Base-by-base conservation (phyloP, 2,888 invertebrate genomes). In the Meta bourneti region DNA sequence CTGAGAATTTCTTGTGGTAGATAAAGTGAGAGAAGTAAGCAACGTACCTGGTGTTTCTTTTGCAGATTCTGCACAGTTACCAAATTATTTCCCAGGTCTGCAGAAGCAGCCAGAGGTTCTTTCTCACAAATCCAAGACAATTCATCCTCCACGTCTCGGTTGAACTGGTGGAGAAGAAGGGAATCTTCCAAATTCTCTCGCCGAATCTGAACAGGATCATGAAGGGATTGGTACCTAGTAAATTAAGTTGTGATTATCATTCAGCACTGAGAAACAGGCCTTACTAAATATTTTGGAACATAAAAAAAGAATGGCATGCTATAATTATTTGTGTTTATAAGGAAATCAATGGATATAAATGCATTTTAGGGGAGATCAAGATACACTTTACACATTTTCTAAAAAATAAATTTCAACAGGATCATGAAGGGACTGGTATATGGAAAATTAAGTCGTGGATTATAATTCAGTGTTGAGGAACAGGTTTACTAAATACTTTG, bases 121-220 rank as follows among this genome's bases (percentile, higher is more conserved):
- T 97, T 97, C 94, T 98, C 97, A 6, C 96, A 95, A n/a, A 99
- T 95, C 99, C 99, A 99, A 93, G 97, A 96, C 86, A 98, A 94
- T 95, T 99, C 99, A 94, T 99, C 99, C 92, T 98, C 98, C 0
- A 98, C 97, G 94, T 99, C 99, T 49, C 98, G 96, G 78, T 97
- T 96, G 96, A 98, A 98, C 94, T 98, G 97, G 94, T 98, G 98
- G 93, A 99, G 95, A 78, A 97, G 95, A 5, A 97, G 96, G 0
- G 99, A 98, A 93, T 99, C 99, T 94, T 98, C 98, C 70, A 99
- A 95, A 95, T 98, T 98, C 94, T 99, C 99, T 71, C 98, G 96
- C 0, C 98, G 96, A 93, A 98, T 98, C 94, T 98, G 97, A 95
- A 98, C 97, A 0, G 99, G 99, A 94, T 98, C 98, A 94, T 97